A percentile compares a stretch with the other conserved stretches of the same genome.
These are phyloP conservation scores for Megaceryle alcyon DNA, from an alignment of 2,797 vertebrate species.

Conservation along the genomic window DNA sequence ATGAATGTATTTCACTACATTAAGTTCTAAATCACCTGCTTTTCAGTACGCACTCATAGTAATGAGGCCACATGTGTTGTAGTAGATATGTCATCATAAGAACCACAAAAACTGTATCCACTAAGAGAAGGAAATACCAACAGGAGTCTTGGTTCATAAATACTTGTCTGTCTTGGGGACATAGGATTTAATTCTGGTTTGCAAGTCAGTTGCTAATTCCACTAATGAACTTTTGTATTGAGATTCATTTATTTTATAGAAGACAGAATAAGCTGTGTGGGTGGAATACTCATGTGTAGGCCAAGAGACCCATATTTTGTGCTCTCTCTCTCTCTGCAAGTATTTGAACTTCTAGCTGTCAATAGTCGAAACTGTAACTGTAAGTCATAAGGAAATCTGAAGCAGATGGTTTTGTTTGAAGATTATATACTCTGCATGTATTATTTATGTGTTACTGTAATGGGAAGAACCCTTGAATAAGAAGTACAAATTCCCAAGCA, in stretches of 20 bases:
- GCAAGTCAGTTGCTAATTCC: neutral
- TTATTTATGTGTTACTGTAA: neutral
- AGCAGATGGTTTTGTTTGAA: neutral
- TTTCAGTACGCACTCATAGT: neutral
- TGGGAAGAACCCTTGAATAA: neutral
- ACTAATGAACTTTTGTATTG: neutral
- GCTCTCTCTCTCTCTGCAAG: neutral
- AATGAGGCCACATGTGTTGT: neutral
- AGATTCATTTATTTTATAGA: neutral
- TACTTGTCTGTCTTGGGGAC: neutral
- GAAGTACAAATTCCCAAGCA: neutral
- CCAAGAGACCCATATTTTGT: neutral
- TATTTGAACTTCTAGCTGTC: neutral
- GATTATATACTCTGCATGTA: neutral
- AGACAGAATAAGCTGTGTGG: neutral
- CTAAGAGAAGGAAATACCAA: neutral
- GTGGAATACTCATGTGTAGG: neutral
- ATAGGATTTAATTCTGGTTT: neutral
- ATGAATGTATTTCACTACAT: neutral
- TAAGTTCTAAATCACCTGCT: neutral
- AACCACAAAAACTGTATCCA: neutral
- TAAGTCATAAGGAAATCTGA: neutral
- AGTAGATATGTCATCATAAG: neutral
- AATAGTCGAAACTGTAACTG: neutral
- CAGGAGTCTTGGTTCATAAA: neutral